Evolutionary conservation across 1,140 invertebrate genomes (phyloP), one percentile per base, ranked within the genome.

Genomic region (Drosophila fuyamai): DNA sequence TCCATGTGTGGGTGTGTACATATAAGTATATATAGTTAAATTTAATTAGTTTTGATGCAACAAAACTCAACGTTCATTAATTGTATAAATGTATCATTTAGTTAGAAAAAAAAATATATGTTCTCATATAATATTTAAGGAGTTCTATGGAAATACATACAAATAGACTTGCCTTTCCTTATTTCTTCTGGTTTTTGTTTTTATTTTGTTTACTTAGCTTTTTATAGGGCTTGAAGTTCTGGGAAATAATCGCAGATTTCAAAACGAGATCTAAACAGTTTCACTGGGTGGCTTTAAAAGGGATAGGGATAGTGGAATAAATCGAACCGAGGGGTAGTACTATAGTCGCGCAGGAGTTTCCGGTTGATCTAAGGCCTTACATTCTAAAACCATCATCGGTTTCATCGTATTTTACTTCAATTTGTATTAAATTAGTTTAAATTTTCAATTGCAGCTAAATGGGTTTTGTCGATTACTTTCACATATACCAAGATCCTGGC

Each of bases 371-470:
- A 67, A 65, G 29, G 60, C 38, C 65, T 68, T 68, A 68, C 16
- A 53, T 43, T 61, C 56, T 38, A 66, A 35, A 78, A 71, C 44
- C 55, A 18, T 41, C 55, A 16, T 43, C 60, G 14, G 12, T 65
- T 18, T 54, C 27, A 23, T 35, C 53, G 40, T 47, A 8, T 44
- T 48, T 60, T 43, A 16, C 44, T 61, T 56, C 43, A 62, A 71
- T 78, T 78, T 62, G 62, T 48, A 57, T 75, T 72, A 67, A 83
- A 84, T 84, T 73, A 73, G 51, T 68, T 84, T 80, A 72, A 68
- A 61, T 75, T 85, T 77, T 86, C 72, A 89, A 89, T 88, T 88
- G 83, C 79, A 83, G 83, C 83, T 88, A 88, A 88, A 88, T 70
- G 53, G 66, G 74, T 47, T 67, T 67, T 71, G 51, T 71, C 68